Evolutionary conservation across 2,797 vertebrate species (phyloP).

Genomic region (Siniperca scherzeri): DNA sequence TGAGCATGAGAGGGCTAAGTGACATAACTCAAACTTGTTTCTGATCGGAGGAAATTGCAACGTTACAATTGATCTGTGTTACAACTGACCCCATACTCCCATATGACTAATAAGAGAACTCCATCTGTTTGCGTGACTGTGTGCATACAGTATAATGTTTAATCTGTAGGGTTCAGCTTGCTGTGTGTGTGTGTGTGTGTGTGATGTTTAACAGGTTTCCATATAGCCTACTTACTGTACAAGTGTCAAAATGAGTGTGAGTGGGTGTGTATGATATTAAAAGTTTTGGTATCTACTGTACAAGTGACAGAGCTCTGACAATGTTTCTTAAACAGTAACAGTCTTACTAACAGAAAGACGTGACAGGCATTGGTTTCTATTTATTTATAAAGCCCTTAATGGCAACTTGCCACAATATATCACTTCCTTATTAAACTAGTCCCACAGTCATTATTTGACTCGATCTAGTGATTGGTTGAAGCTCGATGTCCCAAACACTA

Average conservation of each 20-base stretch:
- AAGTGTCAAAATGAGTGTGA: conserved; percentile 28
- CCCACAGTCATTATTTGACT: too few relatives aligned
- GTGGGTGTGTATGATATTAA: conserved; percentile 38
- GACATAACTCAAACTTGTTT: background rate
- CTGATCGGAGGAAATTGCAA: background rate
- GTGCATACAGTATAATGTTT: background rate
- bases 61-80: background rate
- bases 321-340: background rate
- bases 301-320: conserved; percentile 34
- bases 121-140: background rate
- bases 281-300: conserved; percentile 22
- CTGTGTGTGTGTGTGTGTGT: background rate
- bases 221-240: conserved; percentile 23
- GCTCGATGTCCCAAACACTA: too few relatives aligned
- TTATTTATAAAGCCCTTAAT: too few relatives aligned
- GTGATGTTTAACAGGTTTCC: conserved; percentile 21
- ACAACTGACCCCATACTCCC: background rate
- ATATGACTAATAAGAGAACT: background rate
- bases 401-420: too few relatives aligned
- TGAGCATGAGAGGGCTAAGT: background rate
- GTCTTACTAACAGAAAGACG: too few relatives aligned
- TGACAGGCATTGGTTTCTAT: too few relatives aligned
- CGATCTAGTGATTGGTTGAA: too few relatives aligned
- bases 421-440: too few relatives aligned
- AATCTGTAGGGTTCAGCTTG: background rate